Conservation (phyloP, 2,888 invertebrate species). For the Cetonia aurata region DNA sequence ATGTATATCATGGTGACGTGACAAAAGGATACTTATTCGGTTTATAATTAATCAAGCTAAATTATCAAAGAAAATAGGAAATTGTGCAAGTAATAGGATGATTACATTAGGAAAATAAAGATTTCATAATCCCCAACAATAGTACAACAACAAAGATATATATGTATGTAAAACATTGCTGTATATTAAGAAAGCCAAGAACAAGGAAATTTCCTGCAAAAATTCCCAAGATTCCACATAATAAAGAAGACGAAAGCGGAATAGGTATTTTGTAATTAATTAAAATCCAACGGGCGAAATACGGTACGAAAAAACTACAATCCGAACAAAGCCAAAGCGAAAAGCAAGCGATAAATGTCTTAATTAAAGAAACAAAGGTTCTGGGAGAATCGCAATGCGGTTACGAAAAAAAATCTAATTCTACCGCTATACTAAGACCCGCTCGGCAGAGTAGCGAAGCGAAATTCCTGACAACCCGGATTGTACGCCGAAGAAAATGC, state of each 20-base stretch:
- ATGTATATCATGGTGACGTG: no score
- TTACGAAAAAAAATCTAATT: constrained; percentile 43
- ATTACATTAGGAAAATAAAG: no score
- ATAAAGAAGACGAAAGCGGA: constrained; percentile 25
- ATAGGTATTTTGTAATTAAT: constrained; percentile 35
- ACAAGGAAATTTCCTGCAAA: background rate
- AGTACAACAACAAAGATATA: no score
- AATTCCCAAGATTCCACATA: background rate
- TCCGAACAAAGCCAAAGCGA: constrained; percentile 12
- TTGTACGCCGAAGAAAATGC: constrained; percentile 23
- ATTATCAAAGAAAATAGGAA: no score
- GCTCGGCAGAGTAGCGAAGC: constrained; percentile 12
- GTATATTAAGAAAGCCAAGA: background rate
- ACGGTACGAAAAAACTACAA: constrained; percentile 5
- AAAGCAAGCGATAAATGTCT: constrained; percentile 44
- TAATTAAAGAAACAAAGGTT: constrained; percentile 43
- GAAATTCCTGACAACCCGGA: constrained; percentile 4
- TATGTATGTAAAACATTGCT: no score
- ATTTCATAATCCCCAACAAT: no score
- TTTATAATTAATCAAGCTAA: no score
- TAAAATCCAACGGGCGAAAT: constrained; percentile 19
- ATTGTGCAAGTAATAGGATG: no score
- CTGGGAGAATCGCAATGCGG: constrained; percentile 37
- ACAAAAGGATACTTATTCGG: no score
- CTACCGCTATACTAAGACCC: background rate